Evolutionary conservation across 2,113 vertebrate species (phyloP).

Genomic region (Lasiurus cinereus): DNA sequence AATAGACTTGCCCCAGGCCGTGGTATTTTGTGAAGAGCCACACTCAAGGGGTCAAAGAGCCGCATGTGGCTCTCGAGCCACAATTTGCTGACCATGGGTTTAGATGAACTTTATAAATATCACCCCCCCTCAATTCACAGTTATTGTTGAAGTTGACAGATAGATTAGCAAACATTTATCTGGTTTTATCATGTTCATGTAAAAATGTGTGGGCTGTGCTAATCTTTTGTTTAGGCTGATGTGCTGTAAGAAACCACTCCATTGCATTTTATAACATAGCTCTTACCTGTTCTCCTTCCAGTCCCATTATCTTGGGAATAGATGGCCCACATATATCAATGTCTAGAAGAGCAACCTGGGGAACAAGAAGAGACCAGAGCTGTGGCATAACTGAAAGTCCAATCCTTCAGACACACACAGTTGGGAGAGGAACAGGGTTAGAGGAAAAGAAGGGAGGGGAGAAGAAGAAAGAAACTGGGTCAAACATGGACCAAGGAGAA

Average conservation of each 20-base stretch:
- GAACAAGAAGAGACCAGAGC: conserved; percentile 11
- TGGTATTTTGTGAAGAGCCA: too few species aligned
- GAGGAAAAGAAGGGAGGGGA: neutral
- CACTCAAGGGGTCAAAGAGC: too few species aligned
- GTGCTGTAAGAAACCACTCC: neutral
- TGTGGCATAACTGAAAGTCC: fast-evolving
- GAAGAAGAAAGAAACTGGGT: neutral
- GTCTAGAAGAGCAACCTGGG: conserved; percentile 95
- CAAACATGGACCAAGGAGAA: neutral
- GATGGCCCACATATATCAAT: conserved; percentile 98
- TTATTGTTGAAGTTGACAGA: neutral
- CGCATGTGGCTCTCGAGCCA: too few species aligned
- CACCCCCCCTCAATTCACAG: neutral
- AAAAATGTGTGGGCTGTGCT: fast-evolving
- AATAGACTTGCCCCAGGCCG: too few species aligned
- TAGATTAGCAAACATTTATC: fast-evolving
- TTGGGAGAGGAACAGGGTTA: fast-evolving
- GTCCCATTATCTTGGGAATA: conserved; percentile 96
- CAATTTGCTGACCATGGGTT: too few species aligned
- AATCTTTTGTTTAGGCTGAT: neutral
- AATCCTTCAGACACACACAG: fast-evolving
- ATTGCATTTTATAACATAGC: fast-evolving
- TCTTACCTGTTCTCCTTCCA: conserved; percentile 96
- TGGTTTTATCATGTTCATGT: neutral
- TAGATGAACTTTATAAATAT: neutral